Base-by-base conservation (phyloP, 2,113 vertebrate species). In the Poeciliopsis turrubarensis region DNA sequence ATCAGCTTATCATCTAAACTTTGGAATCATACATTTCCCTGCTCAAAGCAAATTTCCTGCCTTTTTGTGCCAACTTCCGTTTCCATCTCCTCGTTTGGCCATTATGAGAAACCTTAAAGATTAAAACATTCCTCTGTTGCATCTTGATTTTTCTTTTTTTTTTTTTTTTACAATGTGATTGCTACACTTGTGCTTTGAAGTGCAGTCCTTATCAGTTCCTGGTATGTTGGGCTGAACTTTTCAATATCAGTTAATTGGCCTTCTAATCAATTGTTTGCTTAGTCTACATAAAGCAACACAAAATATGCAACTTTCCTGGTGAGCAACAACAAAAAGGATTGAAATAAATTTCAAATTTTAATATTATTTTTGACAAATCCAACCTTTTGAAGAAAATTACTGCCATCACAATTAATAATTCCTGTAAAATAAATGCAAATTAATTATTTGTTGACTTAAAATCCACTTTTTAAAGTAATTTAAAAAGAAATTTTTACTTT, bases 51-150 rank as follows among this genome's bases (percentile, higher is more conserved):
- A 37, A 77, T 71, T 81, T 86, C 78, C 86, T 62, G 64, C 65
- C 81, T 78, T 80, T 71, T 73, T 71, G 74, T 68, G 41, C 65
- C 75, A 70, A 34, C 76, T 87, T 94, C 86, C 60, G 30, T 70
- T 92, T 87, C 90, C 71, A 71, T 14, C 27, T 47, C 79, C 86
- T 78, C 75, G 80, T 84, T 63, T 81, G 37, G 60, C 65, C 80
- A 57, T 70, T 44, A 81, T 72, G 68, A 71, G 26, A 72, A 78
- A 70, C 51, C 67, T 81, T 41, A 63, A 67, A 75, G 75, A 26
- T 65, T 61, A 27, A 87, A 86, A 86, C 78, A 90, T 85, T 88
- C 87, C 82, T 77, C 68, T 39, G 31, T 60, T 70, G 11, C 31
- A 19, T 61, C 54, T 57, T 75, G 11, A 25, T 62, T 80, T 81